Base-by-base conservation (phyloP, 1,140 invertebrate species). In the Linepithema humile region DNA sequence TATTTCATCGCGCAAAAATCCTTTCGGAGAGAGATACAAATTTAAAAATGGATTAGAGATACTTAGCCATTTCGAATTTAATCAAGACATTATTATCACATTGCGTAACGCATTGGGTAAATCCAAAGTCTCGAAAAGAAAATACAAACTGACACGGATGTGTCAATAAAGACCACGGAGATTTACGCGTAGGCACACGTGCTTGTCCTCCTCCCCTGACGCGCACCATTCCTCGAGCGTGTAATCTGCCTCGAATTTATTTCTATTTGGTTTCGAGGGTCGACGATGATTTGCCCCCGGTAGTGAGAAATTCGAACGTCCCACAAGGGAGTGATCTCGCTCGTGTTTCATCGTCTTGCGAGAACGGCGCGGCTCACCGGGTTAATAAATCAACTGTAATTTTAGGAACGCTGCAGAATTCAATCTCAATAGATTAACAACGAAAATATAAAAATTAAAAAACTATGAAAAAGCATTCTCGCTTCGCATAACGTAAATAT, bases 241-340 rank as follows among this genome's bases (percentile, higher is more conserved):
- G 86, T 89, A 86, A 89, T 88, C 88, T 57, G 88, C 26, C 60
- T 78, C 78, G 70, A 88, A 89, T 89, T 89, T 89, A 89, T 89
- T 89, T 91, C 86, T 91, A 91, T 92, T 92, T 91, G 91, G 67
- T 83, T 67, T 87, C 73, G 85, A 91, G 90, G 91, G 90, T 90
- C 78, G 82, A 15, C 84, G 26, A 89, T 88, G 80, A 86, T 86
- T 72, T 23, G 9, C 48, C 55, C 83, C 40, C 23, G 45, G 64
- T 38, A 50, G 10, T 32, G n/a, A 70, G 53, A 73, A 84, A 87
- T 84, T 64, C 45, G 45, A 80, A 77, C 74, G 20, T 70, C 26
- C 55, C 86, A 40, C 57, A 62, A 62, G 87, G 78, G 87, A 89
- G 73, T 59, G 83, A 89, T 89, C 84, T 74, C 40, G 65, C 78